Percentiles rank a stretch among this genome's conserved stretches.
These are phyloP conservation scores for Acanthiza pusilla DNA, from an alignment of 2,797 vertebrate genomes.

Conservation along the genomic window DNA sequence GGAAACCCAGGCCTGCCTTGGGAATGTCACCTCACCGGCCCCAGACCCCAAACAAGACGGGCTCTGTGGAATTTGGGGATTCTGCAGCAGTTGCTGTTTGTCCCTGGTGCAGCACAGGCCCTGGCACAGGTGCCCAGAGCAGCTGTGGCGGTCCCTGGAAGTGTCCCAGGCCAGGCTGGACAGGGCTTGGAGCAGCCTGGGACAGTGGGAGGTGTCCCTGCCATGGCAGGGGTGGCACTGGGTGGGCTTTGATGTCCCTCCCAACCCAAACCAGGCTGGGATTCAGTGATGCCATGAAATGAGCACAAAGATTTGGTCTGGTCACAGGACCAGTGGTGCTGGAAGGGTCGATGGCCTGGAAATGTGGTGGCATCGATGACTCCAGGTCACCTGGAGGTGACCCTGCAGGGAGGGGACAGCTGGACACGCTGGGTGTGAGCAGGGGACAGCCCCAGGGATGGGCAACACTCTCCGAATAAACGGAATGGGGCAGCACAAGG, in stretches of 20 bases:
- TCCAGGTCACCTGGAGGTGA: neutral
- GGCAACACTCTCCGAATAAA: accelerated
- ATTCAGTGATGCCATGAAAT: accelerated
- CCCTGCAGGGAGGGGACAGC: accelerated
- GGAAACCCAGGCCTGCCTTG: accelerated
- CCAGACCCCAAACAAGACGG: accelerated
- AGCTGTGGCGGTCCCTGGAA: neutral
- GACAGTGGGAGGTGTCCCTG: neutral
- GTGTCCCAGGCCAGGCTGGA: neutral
- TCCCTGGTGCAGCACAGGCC: neutral
- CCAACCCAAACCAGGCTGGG: neutral
- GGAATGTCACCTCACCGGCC: accelerated
- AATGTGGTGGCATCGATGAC: accelerated
- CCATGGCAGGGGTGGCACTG: neutral
- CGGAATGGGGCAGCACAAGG: accelerated
- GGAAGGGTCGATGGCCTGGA: neutral
- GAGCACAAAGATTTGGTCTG: accelerated
- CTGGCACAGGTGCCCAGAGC: neutral
- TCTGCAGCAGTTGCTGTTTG: accelerated
- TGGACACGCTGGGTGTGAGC: accelerated
- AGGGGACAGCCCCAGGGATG: neutral
- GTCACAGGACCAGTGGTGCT: accelerated
- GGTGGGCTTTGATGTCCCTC: accelerated
- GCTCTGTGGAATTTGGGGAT: accelerated
- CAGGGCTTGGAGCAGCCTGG: neutral